Evolutionary conservation across 1,140 invertebrate genomes (phyloP), one percentile per base, ranked within the genome.

Genomic region (Hycleus phaleratus): DNA sequence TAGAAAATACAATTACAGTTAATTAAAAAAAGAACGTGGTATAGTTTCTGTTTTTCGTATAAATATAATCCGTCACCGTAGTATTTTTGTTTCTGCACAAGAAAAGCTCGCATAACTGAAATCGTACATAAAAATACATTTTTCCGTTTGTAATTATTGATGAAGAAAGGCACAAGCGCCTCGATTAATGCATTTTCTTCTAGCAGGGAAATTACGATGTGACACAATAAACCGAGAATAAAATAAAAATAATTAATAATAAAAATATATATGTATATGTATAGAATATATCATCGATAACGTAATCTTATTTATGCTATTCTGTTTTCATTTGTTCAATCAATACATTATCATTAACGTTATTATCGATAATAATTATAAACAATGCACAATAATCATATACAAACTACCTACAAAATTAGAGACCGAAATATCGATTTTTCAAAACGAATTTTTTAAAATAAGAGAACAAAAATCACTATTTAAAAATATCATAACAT

Each of bases 141-240:
- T 32, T 18, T 18, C 18, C 18, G 18, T 18, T 18, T 18, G 7
- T 32, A 32, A 32, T 32, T 32, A 32, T 32, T 32, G 32, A 32
- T 32, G 32, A 32, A 68, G 65, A 63, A 71, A 71, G 69, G 69
- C 69, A 71, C 69, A 61, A 71, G 63, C 59, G 68, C 69, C 68
- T 69, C 64, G 52, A 46, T 55, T 42, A 46, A 50, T 61, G 46
- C 57, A 54, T 60, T 46, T 38, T 58, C 52, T 39, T 60, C 47
- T 58, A 56, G 67, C 70, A 71, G 70, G 70, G 70, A 70, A 47
- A 65, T 69, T 71, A 71, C 32, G 32, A 32, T 32, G 32, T 71
- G 70, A 71, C 65, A 68, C 65, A 56, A 56, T 49, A 62, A 59
- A 58, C 46, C 32, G 32, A 32, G 1, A 40, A 10, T 25, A 38